Conservation (phyloP, 2,888 invertebrate genomes). For the Nymphalis urticae region DNA sequence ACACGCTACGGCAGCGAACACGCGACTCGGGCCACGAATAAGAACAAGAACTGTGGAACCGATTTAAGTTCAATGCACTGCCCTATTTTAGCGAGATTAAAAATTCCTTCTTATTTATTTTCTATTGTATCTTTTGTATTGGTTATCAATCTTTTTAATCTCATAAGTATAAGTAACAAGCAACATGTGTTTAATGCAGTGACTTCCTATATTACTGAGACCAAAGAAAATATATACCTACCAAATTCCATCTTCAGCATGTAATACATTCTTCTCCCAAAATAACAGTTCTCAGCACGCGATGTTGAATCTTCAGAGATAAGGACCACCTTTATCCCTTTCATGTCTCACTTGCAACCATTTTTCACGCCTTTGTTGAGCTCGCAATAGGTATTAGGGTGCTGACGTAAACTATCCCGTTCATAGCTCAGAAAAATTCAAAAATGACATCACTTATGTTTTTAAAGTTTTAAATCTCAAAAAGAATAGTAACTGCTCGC, state of each 20-base stretch:
- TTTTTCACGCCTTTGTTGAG: slow-evolving; percentile 78
- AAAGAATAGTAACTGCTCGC: background rate
- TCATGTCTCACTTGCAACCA: slow-evolving; percentile 69
- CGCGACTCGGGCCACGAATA: slow-evolving; percentile 51
- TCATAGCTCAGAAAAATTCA: slow-evolving; percentile 17
- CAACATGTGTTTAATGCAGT: too few species aligned
- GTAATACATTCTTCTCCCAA: slow-evolving; percentile 16
- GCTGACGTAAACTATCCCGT: slow-evolving; percentile 56
- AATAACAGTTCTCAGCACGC: slow-evolving; percentile 41
- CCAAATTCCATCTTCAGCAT: slow-evolving; percentile 1
- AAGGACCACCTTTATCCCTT: slow-evolving; percentile 73
- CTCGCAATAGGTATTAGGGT: slow-evolving; percentile 68
- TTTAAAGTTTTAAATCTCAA: background rate
- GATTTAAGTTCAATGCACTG: slow-evolving; percentile 20
- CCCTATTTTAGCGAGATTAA: slow-evolving; percentile 8
- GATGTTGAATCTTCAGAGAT: slow-evolving; percentile 68
- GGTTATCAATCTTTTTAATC: too few species aligned
- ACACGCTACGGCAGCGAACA: slow-evolving; percentile 65
- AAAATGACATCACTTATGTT: slow-evolving; percentile 6
- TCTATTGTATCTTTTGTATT: background rate
- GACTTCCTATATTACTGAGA: background rate
- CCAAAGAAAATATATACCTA: background rate
- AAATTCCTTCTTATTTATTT: background rate
- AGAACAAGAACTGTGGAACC: slow-evolving; percentile 18
- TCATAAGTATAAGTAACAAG: too few species aligned